Evolutionary conservation across 2,113 vertebrate species (phyloP), one percentile per base, ranked within the genome.

Genomic region (Megaleporinus macrocephalus): DNA sequence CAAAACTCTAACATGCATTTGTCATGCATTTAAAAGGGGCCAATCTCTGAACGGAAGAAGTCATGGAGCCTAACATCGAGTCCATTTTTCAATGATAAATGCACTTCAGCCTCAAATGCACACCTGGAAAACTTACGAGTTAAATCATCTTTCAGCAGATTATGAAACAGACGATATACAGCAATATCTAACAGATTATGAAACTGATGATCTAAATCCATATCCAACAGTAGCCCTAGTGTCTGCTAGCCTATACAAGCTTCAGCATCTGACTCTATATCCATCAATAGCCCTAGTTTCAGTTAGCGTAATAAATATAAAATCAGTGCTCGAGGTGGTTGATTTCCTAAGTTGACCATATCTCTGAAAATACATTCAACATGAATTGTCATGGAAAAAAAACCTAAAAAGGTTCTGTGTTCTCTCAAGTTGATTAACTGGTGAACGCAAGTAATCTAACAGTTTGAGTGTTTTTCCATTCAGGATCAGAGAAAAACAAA

Each of bases 301-400:
- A 22, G 15, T 13, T 22, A 49, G 22, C 27, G 26, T 61, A 72
- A 49, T 66, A 49, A 79, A 71, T 47, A 86, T 65, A 82, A 84
- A 89, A 79, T 57, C 78, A 79, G 70, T 83, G 62, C 59, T 30
- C 65, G 49, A 57, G n/a, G 33, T 36, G 41, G 44, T 62, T 47
- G 27, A 57, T 81, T 30, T 61, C 44, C 73, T 33, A 70, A 62
- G 44, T 36, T 30, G 61, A 86, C 74, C 72, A 78, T 47, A 81
- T 79, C 71, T 30, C 83, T 76, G 30, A 11, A 66, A 70, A 65
- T 92, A 93, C 92, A 94, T 93, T 93, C 91, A 87, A 86, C 88
- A 83, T 78, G 83, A 88, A 78, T 71, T 68, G 68, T 81, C 75
- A 73, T 77, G 86, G 63, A 73, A 74, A 26, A 15, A 82, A 41